A percentile compares a stretch with the other conserved stretches of the same genome.
These are phyloP conservation scores for Anableps anableps DNA, from an alignment of 2,797 vertebrate genomes.

Conservation along the genomic window DNA sequence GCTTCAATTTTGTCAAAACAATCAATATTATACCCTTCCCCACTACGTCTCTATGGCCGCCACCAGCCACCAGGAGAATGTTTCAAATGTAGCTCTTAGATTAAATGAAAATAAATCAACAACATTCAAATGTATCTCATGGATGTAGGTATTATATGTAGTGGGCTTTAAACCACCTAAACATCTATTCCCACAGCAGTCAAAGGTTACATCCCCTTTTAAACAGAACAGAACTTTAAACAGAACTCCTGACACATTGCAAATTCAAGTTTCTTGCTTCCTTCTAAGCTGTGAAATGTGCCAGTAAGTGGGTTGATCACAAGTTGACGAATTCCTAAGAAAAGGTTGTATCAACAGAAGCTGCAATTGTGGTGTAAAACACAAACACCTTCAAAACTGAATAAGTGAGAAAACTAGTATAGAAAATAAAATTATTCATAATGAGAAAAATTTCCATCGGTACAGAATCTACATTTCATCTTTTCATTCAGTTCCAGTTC, in stretches of 20 bases:
- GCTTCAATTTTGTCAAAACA: too few relatives aligned
- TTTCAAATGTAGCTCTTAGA: too few relatives aligned
- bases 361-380: neutral
- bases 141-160: too few relatives aligned
- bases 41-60: too few relatives aligned
- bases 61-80: too few relatives aligned
- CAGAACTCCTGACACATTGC: constrained; percentile 17
- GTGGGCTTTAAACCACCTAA: neutral
- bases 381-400: neutral
- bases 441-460: neutral
- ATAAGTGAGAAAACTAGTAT: neutral
- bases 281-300: constrained; percentile 18
- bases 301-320: constrained; percentile 5
- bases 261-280: constrained; percentile 22
- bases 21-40: too few relatives aligned
- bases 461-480: neutral
- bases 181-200: neutral
- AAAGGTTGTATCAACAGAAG: neutral
- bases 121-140: too few relatives aligned
- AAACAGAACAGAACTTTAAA: neutral
- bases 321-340: constrained; percentile 29
- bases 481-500: neutral
- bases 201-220: neutral
- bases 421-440: neutral
- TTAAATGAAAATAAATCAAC: too few relatives aligned